Conservation (phyloP, 1,140 invertebrate genomes). For the Zeugodacus cucurbitae region DNA sequence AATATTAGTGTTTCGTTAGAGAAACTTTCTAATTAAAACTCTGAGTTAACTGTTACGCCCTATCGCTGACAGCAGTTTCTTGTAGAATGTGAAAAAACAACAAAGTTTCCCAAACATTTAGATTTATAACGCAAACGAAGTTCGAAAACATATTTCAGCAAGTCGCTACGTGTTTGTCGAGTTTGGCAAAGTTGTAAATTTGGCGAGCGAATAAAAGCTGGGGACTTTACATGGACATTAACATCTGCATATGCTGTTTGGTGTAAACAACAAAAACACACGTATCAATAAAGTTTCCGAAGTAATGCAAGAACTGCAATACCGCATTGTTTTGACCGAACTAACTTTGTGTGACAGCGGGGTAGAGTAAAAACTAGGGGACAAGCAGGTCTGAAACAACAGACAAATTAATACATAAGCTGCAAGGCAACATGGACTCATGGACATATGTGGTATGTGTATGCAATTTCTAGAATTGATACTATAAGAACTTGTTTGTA, state of each 20-base stretch:
- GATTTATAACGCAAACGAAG: background rate
- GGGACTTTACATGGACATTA: background rate
- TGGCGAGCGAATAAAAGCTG: background rate
- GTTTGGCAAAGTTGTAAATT: conserved; percentile 7
- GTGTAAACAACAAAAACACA: background rate
- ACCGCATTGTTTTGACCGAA: background rate
- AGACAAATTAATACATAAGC: background rate
- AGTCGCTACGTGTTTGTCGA: background rate
- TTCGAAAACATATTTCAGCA: conserved; percentile 8
- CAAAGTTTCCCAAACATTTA: background rate
- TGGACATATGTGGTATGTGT: background rate
- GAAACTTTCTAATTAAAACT: background rate
- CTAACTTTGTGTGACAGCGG: background rate
- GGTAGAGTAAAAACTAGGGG: background rate
- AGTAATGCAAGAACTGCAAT: background rate
- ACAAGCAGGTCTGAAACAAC: background rate
- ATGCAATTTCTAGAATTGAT: background rate
- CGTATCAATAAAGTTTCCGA: background rate
- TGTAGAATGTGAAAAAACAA: background rate
- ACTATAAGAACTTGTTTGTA: too few relatives aligned
- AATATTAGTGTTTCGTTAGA: too few relatives aligned
- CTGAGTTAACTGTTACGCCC: background rate
- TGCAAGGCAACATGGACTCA: background rate
- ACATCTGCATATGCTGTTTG: background rate
- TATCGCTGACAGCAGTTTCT: background rate